These are phyloP conservation scores for Eurytoma adleriae DNA, from an alignment of 2,888 invertebrate genomes.

Conservation along the genomic window DNA sequence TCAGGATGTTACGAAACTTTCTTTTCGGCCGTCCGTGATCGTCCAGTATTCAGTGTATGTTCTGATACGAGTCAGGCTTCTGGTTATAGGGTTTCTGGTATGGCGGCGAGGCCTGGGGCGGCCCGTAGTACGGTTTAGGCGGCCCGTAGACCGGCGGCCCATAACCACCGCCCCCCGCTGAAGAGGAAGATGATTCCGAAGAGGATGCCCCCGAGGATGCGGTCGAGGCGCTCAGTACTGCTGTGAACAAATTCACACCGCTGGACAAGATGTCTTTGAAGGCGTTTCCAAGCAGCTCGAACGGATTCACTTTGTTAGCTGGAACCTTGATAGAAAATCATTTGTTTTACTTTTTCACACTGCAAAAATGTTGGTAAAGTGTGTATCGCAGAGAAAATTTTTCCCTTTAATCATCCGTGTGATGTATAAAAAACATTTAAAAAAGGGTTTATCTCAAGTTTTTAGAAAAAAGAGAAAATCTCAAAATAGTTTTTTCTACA, in stretches of 20 bases:
- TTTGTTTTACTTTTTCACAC: no score
- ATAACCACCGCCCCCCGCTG: neutral
- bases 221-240: conserved; percentile 66
- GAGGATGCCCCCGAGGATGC: conserved; percentile 67
- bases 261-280: conserved; percentile 70
- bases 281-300: conserved; percentile 64
- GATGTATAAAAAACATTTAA: no score
- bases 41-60: conserved; percentile 19
- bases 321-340: conserved; percentile 58
- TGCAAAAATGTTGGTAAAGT: no score
- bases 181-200: conserved; percentile 3
- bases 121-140: conserved; percentile 30
- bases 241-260: conserved; percentile 65
- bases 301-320: conserved; percentile 64
- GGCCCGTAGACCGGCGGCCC: conserved; percentile 16
- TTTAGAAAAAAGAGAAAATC: no score
- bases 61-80: conserved; percentile 48
- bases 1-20: no score
- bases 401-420: no score
- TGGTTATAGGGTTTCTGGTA: conserved; percentile 32
- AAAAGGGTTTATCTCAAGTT: no score
- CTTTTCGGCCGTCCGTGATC: no score
- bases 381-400: no score
- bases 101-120: conserved; percentile 26
- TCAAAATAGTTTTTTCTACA: no score